These are phyloP conservation scores for Ladona fulva DNA, from an alignment of 1,140 invertebrate species.

Conservation along the genomic window DNA sequence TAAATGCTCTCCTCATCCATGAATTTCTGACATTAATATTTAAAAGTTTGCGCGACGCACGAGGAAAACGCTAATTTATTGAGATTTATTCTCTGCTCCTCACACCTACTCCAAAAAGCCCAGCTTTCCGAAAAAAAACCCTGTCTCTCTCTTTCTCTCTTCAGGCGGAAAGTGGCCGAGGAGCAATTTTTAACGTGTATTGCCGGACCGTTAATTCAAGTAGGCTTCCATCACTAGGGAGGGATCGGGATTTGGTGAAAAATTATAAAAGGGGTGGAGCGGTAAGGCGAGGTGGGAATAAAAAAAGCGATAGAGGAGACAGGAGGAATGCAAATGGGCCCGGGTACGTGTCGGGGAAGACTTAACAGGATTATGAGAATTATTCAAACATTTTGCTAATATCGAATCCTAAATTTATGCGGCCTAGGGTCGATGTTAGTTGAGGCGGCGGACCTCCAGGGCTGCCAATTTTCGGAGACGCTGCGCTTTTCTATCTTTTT, in stretches of 20 bases:
- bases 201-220: not conserved
- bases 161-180: not conserved
- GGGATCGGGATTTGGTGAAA: not conserved
- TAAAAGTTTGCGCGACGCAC: not conserved
- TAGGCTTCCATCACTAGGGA: not conserved
- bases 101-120: not conserved
- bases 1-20: not conserved
- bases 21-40: slow-evolving; percentile 10
- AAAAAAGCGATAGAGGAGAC: not conserved
- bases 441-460: too few relatives aligned
- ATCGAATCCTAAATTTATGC: too few relatives aligned
- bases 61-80: slow-evolving; percentile 10
- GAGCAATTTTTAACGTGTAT: slow-evolving; percentile 10
- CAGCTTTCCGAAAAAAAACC: not conserved
- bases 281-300: not conserved
- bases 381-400: too few relatives aligned
- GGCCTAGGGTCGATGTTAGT: too few relatives aligned
- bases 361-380: too few relatives aligned
- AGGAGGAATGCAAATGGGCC: too few relatives aligned
- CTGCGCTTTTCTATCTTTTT: too few relatives aligned
- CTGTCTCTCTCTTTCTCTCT: not conserved
- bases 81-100: not conserved
- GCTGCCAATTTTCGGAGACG: too few relatives aligned
- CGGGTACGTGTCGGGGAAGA: too few relatives aligned
- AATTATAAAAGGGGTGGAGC: not conserved